Base-by-base conservation (phyloP, 2,113 vertebrate species). In the Ciconia maguari region DNA sequence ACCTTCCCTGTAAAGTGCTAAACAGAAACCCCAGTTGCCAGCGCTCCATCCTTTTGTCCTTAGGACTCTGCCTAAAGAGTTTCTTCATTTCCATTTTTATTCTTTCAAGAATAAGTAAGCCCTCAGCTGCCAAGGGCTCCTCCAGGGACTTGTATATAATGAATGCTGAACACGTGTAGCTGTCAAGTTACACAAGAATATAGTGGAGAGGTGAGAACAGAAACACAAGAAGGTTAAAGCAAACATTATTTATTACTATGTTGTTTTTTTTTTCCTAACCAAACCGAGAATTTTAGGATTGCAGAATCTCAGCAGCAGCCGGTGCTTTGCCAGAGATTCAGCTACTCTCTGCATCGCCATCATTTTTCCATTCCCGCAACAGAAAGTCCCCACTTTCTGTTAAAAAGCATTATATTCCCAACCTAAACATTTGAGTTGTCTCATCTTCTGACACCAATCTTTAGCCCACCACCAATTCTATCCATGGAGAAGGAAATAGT, bases 151-250 rank as follows among this genome's bases (percentile, higher is more conserved):
- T 77, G 86, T 70, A 51, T 91, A 55, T 94, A 97, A 91, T 91
- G 75, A 96, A 97, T 90, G 94, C 82, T 71, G 93, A 96, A 97
- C 96, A 94, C 55, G 24, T 96, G 95, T 94, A 95, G 58, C 93
- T 96, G 95, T 96, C 96, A 96, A 75, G 81, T 85, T 95, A 79
- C 88, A 90, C 89, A 61, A 91, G 81, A 80, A 91, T 87, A 80
- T 71, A 91, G 64, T 9, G 54, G 88, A 49, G 78, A 95, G 83
- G 84, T 96, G 93, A 95, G 83, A 95, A 85, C 3, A 88, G 41
- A 91, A 96, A 93, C 78, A 90, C 71, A 83, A 71, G 41, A 90
- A 96, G 87, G 83, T 91, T 96, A 94, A 93, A 93, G 55, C 18
- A 91, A 96, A 81, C 58, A 83, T 78, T 95, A 90, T 81, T 93